A percentile compares a stretch with the other conserved stretches of the same genome.
phyloP scores from a whole-genome alignment of 2,797 vertebrate genomes.

The Sebastes wilsoni region DNA sequence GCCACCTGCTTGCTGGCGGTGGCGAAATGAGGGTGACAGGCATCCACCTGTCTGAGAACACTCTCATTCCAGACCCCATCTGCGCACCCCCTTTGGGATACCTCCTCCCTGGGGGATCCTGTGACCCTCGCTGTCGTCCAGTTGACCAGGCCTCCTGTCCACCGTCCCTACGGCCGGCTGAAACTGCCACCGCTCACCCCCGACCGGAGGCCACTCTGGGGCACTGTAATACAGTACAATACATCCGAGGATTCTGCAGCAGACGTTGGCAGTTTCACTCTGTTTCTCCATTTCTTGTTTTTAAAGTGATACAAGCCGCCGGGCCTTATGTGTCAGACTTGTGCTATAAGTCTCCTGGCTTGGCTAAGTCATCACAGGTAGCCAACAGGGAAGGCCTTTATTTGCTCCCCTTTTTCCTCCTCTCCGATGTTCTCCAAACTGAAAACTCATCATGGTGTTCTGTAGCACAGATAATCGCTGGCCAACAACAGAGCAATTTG shows the following conservation, averaged over 20 bases:
- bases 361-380: constrained; percentile 70
- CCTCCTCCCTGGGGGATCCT: constrained; percentile 72
- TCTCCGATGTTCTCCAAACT: constrained; percentile 60
- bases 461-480: constrained; percentile 69
- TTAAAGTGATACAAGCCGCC: constrained; percentile 65
- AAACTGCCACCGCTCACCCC: constrained; percentile 54
- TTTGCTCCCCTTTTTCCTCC: constrained; percentile 53
- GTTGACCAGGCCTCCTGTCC: constrained; percentile 73
- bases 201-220: constrained; percentile 54
- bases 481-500: constrained; percentile 70
- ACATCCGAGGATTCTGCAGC: constrained; percentile 25
- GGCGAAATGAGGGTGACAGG: constrained; percentile 82
- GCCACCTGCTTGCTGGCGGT: constrained; percentile 82
- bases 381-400: constrained; percentile 63
- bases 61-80: constrained; percentile 78
- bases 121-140: constrained; percentile 80
- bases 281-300: constrained; percentile 58
- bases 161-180: constrained; percentile 42
- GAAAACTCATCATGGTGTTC: constrained; percentile 70
- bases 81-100: constrained; percentile 76
- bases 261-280: constrained; percentile 42
- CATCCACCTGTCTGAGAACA: constrained; percentile 83
- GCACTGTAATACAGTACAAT: constrained; percentile 53
- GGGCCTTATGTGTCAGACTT: constrained; percentile 40
- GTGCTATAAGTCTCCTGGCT: constrained; percentile 56